Evolutionary conservation across 2,888 invertebrate species (phyloP).

Genomic region (Smittia aterrima): DNA sequence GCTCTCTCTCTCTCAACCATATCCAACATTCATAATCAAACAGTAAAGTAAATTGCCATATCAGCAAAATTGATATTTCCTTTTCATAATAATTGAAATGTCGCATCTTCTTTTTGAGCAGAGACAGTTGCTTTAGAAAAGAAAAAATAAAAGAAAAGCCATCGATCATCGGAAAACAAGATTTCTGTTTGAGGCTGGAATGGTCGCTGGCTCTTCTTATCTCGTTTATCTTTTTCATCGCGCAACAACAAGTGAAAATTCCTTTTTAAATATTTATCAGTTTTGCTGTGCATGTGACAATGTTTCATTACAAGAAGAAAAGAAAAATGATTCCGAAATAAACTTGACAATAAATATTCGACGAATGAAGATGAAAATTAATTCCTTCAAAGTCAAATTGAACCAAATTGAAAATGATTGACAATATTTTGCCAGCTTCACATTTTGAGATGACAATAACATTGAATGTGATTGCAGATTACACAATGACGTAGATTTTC

Average conservation of each 20-base stretch:
- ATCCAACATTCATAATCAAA: not conserved
- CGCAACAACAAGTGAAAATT: not conserved
- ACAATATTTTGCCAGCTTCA: constrained; percentile 4
- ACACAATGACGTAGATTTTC: no score
- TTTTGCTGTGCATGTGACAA: constrained; percentile 41
- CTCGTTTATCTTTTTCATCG: constrained; percentile 5
- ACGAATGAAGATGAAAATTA: not conserved
- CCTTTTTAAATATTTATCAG: constrained; percentile 2
- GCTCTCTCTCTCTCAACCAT: not conserved
- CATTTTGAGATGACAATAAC: constrained; percentile 15
- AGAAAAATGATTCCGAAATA: not conserved
- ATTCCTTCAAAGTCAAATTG: not conserved
- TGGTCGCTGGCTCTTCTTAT: constrained; percentile 20
- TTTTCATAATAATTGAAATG: constrained; percentile 20
- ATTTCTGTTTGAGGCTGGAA: constrained; percentile 35
- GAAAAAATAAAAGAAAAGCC: constrained; percentile 9
- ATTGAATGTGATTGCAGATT: not conserved
- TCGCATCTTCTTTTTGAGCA: not conserved
- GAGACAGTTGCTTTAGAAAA: not conserved
- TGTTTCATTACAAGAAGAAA: not conserved
- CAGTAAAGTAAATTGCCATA: constrained; percentile 7
- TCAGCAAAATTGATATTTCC: constrained; percentile 33
- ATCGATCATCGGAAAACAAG: constrained; percentile 33
- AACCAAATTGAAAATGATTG: constrained; percentile 21
- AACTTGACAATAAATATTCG: constrained; percentile 22